Percentiles rank a stretch among this genome's conserved stretches.
These are phyloP conservation scores for Anthopleura xanthogrammica DNA, from an alignment of 92 coral and sea anemone species.

Conservation along the genomic window DNA sequence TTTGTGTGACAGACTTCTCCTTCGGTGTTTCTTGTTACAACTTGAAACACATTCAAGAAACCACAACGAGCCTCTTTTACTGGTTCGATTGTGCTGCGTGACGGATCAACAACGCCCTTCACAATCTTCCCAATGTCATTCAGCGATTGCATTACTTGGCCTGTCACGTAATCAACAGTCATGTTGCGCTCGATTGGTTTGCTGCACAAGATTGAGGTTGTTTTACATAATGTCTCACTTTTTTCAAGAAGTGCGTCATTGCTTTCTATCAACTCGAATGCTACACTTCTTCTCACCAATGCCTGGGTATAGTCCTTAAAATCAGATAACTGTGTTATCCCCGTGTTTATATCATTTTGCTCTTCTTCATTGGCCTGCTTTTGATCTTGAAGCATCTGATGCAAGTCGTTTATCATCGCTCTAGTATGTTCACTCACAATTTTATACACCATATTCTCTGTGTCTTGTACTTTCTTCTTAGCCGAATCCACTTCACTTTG, in stretches of 20 bases:
- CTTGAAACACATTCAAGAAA: background rate
- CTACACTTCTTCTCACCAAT: background rate
- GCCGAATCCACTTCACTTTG: background rate
- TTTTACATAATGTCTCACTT: background rate
- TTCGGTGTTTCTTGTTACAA: background rate
- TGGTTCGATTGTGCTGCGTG: background rate
- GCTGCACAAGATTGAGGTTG: background rate
- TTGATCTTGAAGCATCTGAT: background rate
- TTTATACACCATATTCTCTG: background rate
- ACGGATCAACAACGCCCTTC: background rate
- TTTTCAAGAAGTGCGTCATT: background rate
- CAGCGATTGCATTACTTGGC: background rate
- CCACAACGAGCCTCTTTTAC: background rate
- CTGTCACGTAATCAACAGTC: background rate
- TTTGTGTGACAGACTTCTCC: background rate
- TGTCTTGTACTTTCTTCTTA: background rate
- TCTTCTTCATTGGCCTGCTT: background rate
- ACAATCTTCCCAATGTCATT: slow-evolving; percentile 1
- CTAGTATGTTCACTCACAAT: background rate
- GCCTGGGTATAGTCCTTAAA: background rate
- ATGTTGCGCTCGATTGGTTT: slow-evolving; percentile 4
- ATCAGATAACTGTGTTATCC: background rate
- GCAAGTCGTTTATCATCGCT: background rate
- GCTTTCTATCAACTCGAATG: background rate
- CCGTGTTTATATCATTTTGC: background rate